Percentiles rank a stretch among this genome's conserved stretches.
Conservation (phyloP, 2,113 vertebrate species). For the Equus quagga region DNA sequence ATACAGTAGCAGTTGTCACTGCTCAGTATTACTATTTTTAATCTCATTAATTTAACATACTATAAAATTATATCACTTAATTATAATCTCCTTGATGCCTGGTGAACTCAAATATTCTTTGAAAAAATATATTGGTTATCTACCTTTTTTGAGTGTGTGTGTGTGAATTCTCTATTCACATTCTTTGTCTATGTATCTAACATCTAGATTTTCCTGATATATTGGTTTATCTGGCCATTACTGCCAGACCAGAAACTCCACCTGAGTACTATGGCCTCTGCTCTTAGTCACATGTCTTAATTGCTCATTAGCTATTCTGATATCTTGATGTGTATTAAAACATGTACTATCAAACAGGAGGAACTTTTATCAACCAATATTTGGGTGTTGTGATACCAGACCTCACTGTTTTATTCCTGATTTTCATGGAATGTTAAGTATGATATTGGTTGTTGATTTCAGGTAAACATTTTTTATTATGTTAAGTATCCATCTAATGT, state of each 20-base stretch:
- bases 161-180: slow-evolving; percentile 11
- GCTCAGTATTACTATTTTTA: neutral
- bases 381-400: neutral
- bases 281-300: neutral
- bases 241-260: neutral
- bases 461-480: neutral
- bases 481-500: neutral
- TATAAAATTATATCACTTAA: neutral
- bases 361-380: slow-evolving; percentile 4
- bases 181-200: neutral
- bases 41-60: neutral
- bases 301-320: neutral
- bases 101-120: neutral
- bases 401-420: neutral
- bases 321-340: neutral
- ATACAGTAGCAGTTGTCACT: neutral
- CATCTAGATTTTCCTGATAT: neutral
- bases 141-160: neutral
- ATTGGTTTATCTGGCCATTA: neutral
- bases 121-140: neutral
- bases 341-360: neutral
- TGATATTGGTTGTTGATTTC: slow-evolving; percentile 24
- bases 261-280: neutral
- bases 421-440: slow-evolving; percentile 6
- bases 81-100: neutral